Evolutionary conservation across 1,140 invertebrate species (phyloP), one percentile per base, ranked within the genome.

Genomic region (Pachyrhynchus sulphureomaculatus): DNA sequence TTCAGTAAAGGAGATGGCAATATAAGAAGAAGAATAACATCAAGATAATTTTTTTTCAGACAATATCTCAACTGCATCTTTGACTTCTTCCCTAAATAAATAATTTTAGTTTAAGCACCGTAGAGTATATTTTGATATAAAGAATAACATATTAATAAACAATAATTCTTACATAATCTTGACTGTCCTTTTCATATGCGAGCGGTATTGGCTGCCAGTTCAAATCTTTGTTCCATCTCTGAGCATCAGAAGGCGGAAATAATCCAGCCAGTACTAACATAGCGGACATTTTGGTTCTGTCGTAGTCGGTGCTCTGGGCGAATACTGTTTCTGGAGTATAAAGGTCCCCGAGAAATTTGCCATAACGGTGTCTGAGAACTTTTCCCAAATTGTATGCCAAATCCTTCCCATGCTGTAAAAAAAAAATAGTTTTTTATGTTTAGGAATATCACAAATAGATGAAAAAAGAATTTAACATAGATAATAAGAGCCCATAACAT

Each of bases 321-420:
- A 45, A 20, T 21, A 74, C 64, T 17, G 66, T 45, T 6, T 84
- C 77, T 3, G 83, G 80, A 62, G 73, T 79, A 68, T 88, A 89
- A 13, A 60, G 57, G n/a, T 77, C 74, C 6, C 82, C 83, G 44
- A 89, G 70, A 70, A 87, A 87, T 47, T 77, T 65, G 24, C 79
- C 72, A 67, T 89, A 90, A 61, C 84, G 77, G 59, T 80, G 71
- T 56, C 86, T 75, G 17, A 90, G 68, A 68, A 79, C 84, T 59
- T 81, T 69, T 15, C 88, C 88, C 65, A 83, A 78, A 68, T 83
- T 77, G 70, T 83, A 89, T 42, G 86, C 82, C 61, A 83, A 78
- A 58, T 75, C 69, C 77, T 74, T 72, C 21, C 72, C 72, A 36
- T 44, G 39, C 72, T 74, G 44, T 29, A 60, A 60, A 42, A 24